Percentiles rank a stretch among this genome's conserved stretches.
These are phyloP conservation scores for Aplidium turbinatum DNA, from an alignment of 23 tunicate species.

Conservation along the genomic window DNA sequence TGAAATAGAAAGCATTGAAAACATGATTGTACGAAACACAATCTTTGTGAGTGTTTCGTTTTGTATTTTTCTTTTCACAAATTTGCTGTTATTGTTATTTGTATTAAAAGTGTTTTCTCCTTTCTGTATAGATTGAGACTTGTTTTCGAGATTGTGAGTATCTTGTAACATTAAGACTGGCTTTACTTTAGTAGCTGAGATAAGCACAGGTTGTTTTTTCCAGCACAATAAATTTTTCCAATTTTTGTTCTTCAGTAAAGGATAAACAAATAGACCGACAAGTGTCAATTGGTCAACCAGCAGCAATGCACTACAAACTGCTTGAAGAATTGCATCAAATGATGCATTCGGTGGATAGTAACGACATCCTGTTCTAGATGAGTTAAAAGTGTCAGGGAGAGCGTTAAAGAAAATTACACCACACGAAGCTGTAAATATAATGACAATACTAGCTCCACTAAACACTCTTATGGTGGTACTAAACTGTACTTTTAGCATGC, in stretches of 20 bases:
- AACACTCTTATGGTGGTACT: constrained; percentile 6
- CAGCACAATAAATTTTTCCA: not conserved
- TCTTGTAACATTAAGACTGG: too few relatives aligned
- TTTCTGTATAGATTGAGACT: too few relatives aligned
- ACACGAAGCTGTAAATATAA: constrained; percentile 5
- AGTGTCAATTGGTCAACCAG: constrained; percentile 18
- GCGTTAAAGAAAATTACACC: not conserved
- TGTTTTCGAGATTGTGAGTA: too few relatives aligned
- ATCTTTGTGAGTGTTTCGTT: not conserved
- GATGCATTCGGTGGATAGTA: not conserved
- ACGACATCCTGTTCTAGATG: constrained; percentile 10
- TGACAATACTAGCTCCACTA: constrained; percentile 17
- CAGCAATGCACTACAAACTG: constrained; percentile 4
- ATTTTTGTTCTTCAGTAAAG: constrained; percentile 14
- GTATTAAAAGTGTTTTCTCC: not conserved
- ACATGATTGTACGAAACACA: constrained; percentile 17
- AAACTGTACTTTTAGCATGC: constrained; percentile 20
- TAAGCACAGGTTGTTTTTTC: too few relatives aligned
- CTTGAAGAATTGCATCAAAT: not conserved
- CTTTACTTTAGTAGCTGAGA: too few relatives aligned
- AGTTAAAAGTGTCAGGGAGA: not conserved
- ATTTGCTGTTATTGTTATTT: not conserved
- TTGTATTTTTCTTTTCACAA: not conserved
- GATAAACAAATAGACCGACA: constrained; percentile 27
- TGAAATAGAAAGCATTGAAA: constrained; percentile 17